phyloP scores from a whole-genome alignment of 2,113 vertebrate species.

The Neomonachus schauinslandi region DNA sequence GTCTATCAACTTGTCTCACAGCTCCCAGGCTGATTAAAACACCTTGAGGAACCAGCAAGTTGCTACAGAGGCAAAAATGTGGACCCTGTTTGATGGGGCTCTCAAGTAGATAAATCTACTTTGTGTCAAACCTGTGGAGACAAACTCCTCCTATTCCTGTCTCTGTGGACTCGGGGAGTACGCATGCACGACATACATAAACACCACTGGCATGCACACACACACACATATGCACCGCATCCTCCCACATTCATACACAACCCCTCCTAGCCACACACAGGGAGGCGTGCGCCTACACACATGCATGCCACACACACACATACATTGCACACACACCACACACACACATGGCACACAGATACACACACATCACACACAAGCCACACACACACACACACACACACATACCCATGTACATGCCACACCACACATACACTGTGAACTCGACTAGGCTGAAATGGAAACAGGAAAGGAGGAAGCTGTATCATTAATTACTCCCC shows the following conservation, averaged over 20 bases:
- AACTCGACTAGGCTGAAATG: constrained; percentile 73
- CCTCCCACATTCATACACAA: not conserved
- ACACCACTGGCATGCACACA: not conserved
- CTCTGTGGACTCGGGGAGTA: not conserved
- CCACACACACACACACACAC: not conserved
- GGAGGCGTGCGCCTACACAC: not conserved
- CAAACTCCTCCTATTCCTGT: not conserved
- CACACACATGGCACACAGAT: not conserved
- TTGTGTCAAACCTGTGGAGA: not conserved
- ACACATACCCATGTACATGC: not conserved
- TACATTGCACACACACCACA: not conserved
- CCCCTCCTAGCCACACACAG: not conserved
- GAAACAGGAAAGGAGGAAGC: constrained; percentile 69
- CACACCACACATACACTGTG: not conserved
- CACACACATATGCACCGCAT: not conserved
- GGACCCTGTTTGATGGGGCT: not conserved
- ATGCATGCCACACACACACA: no score
- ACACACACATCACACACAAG: not conserved
- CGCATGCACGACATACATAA: no score
- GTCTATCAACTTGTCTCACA: not conserved
- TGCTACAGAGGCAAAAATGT: constrained; percentile 72
- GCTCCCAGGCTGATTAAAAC: constrained; percentile 15
- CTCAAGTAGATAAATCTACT: not conserved
- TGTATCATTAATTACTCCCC: constrained; percentile 83
- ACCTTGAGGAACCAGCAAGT: constrained; percentile 65